Conservation (phyloP, 2,888 invertebrate species). For the Chrysotoxum bicinctum region DNA sequence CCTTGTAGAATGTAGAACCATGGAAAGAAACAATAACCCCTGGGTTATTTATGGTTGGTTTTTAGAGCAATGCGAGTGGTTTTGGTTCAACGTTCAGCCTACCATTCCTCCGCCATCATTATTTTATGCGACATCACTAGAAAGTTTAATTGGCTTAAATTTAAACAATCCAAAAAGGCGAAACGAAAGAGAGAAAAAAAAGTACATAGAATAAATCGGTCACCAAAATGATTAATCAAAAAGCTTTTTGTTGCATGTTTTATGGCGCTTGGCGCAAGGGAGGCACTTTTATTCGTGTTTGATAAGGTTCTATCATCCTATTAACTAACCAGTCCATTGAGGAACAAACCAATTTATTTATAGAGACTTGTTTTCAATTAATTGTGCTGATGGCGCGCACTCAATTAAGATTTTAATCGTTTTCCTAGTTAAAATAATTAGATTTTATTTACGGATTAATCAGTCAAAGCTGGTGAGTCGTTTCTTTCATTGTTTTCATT, state of each 20-base stretch:
- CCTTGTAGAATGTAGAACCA: constrained; percentile 5
- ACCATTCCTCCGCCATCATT: constrained; percentile 1
- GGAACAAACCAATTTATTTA: constrained; percentile 35
- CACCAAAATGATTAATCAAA: constrained; percentile 60
- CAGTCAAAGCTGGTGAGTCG: neutral
- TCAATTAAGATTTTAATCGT: constrained; percentile 62
- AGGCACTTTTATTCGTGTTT: constrained; percentile 40
- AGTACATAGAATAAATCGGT: constrained; percentile 35
- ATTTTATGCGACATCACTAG: constrained; percentile 26
- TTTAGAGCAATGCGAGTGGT: constrained; percentile 27
- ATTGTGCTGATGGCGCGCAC: constrained; percentile 38
- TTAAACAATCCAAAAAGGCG: constrained; percentile 33
- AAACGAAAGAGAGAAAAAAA: constrained; percentile 5
- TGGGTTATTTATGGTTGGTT: constrained; percentile 62
- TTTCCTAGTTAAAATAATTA: constrained; percentile 21
- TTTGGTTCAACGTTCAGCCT: neutral
- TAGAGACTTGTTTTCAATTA: constrained; percentile 45
- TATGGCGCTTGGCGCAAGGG: constrained; percentile 6
- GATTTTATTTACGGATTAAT: neutral
- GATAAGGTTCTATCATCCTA: constrained; percentile 36
- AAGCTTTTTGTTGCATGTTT: constrained; percentile 50
- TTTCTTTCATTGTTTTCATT: too few relatives aligned
- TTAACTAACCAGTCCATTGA: constrained; percentile 2
- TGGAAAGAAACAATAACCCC: constrained; percentile 61
- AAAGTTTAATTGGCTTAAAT: constrained; percentile 63